Evolutionary conservation across 2,888 invertebrate genomes (phyloP).

Genomic region (Thyatira batis): DNA sequence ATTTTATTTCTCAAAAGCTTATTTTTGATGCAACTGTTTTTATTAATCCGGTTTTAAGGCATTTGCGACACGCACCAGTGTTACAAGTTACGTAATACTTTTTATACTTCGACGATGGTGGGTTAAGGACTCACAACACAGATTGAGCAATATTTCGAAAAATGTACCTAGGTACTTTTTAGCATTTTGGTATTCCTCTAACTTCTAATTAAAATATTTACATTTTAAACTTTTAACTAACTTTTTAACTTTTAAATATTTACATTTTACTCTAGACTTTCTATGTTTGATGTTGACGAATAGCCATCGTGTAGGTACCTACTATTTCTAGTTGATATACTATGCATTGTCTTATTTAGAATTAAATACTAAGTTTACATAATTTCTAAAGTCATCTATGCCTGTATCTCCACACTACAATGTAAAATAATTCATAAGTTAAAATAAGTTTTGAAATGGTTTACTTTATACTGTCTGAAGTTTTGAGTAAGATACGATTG

Average conservation of each 20-base stretch:
- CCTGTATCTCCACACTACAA: background rate
- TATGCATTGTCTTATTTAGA: background rate
- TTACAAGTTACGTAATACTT: constrained; percentile 9
- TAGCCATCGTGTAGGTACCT: background rate
- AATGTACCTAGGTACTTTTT: no score
- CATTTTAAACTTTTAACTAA: no score
- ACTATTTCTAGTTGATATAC: background rate
- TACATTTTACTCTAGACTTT: no score
- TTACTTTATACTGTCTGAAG: background rate
- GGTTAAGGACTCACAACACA: constrained; percentile 12
- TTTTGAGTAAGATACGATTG: background rate
- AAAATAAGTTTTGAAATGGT: background rate
- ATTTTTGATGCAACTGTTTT: constrained; percentile 2
- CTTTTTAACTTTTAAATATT: no score
- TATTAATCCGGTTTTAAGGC: constrained; percentile 3
- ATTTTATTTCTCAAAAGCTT: background rate
- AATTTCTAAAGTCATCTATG: background rate
- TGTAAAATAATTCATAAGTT: background rate
- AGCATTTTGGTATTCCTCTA: no score
- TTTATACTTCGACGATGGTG: constrained; percentile 8
- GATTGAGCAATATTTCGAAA: constrained; percentile 1
- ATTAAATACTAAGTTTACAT: background rate
- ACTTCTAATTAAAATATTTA: no score
- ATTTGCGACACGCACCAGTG: constrained; percentile 2
- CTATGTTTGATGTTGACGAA: no score